Evolutionary conservation across 2,888 invertebrate species (phyloP).

Genomic region (Caenorhabditis afra): DNA sequence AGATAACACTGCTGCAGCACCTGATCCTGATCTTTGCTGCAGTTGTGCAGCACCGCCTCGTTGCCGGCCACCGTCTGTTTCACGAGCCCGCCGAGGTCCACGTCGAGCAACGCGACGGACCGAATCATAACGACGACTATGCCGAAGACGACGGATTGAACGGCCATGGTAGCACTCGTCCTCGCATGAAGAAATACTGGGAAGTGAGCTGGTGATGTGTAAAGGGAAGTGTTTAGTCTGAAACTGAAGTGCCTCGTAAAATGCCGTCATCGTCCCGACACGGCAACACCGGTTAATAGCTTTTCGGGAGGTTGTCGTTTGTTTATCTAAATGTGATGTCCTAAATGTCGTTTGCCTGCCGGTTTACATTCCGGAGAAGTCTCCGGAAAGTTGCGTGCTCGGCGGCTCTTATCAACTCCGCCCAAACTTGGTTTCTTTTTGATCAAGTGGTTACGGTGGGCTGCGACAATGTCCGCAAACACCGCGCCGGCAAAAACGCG

Average conservation of each 20-base stretch:
- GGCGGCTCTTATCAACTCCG: neutral
- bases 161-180: neutral
- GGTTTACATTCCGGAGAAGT: conserved; percentile 14
- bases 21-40: conserved; percentile 44
- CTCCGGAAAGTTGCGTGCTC: neutral
- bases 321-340: conserved; percentile 35
- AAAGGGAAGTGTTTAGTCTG: conserved; percentile 36
- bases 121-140: neutral
- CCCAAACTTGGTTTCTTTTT: no score
- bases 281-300: conserved; percentile 44
- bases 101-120: conserved; percentile 3
- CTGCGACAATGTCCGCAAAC: conserved; percentile 18
- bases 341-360: conserved; percentile 23
- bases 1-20: conserved; percentile 44
- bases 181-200: conserved; percentile 1
- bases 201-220: neutral
- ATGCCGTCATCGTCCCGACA: conserved; percentile 45
- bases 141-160: neutral
- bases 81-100: conserved; percentile 44
- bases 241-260: conserved; percentile 44
- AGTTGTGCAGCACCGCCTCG: conserved; percentile 45
- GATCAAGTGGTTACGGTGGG: conserved; percentile 8
- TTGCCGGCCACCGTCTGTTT: conserved; percentile 53
- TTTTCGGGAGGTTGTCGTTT: conserved; percentile 52
- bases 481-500: conserved; percentile 1